Evolutionary conservation across 2,113 vertebrate genomes (phyloP), one percentile per base, ranked within the genome.

Genomic region (Callipepla californica): DNA sequence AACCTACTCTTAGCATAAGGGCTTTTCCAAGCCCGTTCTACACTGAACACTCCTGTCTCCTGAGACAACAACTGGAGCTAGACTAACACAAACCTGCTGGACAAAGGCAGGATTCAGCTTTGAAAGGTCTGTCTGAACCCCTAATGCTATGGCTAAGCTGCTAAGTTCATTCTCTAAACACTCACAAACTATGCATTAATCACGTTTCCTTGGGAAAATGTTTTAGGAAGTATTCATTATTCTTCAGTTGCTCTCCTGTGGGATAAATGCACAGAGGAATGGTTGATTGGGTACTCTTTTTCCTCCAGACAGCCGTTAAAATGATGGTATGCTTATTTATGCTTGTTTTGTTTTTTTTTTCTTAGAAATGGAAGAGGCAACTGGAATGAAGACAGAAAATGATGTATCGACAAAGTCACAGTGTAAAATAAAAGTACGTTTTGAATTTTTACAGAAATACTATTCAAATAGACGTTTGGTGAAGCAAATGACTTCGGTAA

Each of bases 291-390:
- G 50, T 48, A 15, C 85, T 50, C 58, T 61, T 72, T 78, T 78
- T 28, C 48, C 26, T 68, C 80, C 51, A 84, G 14, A 5, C 45
- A 80, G 23, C 26, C 55, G 40, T 82, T 89, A 59, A 77, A 67
- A 45, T 61, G n/a, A 20, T 23, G 22, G 17, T 63, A 44, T 53
- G 25, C 22, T 87, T 80, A 45, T 47, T 90, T 80, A 62, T 2
- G 0, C 11, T 9, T 17, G 1, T 4, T 89, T 73, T 11, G 69
- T 85, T 89, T 87, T 53, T 93, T 80, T 80, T 81, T 78, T 91
- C 96, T 16, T 97, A 99, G 99, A 97, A 91, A 93, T 99, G 32
- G 99, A 99, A 96, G 95, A 97, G 51, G 97, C 97, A 40, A 81
- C 96, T 6, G 97, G 94, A 73, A 58, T 97, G 73, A 95, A 89